Evolutionary conservation across 2,888 invertebrate species (phyloP), one percentile per base, ranked within the genome.

Genomic region (Panzeria rudis): DNA sequence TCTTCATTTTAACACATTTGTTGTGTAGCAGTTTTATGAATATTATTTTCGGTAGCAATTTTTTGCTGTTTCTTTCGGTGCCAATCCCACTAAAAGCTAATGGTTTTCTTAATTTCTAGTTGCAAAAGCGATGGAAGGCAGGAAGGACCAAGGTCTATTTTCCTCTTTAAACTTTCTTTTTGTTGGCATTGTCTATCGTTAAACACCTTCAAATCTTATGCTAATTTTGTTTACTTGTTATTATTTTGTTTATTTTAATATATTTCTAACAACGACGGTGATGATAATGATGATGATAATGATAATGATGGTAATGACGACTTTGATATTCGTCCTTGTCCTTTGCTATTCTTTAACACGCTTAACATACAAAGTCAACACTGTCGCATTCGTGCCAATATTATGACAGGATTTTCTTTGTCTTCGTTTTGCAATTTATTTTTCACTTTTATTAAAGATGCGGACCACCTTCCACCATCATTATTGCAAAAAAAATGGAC

Each of bases 371-470:
- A 71, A 79, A 83, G 77, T 83, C 79, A 83, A 83, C 75, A 83
- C 54, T 83, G 79, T 79, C 79, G 76, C 76, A 83, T 76, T 83
- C 50, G 64, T 79, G 79, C 50, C 83, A 80, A 72, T 83, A 76
- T 86, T 83, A 68, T 83, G 86, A 76, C 72, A 83, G 61, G 52
- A 72, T 81, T 76, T 72, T 61, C 38, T 69, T 73, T 66, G 54
- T 72, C 15, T 62, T 23, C n/a, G 9, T 64, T 41, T 50, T 73
- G 50, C 6, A 47, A 52, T 76, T 44, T 2, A 62, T 64, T 61
- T 62, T 64, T 17, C 32, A 11, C 20, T 44, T 20, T 29, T 17
- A 44, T 44, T 29, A 29, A 17, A 68, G 50, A 15, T n/a, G 11
- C 13, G 64, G 29, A n/a, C n/a, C 71, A 75, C 59, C 68, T 69